These are phyloP conservation scores for Leptura quadrifasciata DNA, from an alignment of 2,888 invertebrate species.

Conservation along the genomic window DNA sequence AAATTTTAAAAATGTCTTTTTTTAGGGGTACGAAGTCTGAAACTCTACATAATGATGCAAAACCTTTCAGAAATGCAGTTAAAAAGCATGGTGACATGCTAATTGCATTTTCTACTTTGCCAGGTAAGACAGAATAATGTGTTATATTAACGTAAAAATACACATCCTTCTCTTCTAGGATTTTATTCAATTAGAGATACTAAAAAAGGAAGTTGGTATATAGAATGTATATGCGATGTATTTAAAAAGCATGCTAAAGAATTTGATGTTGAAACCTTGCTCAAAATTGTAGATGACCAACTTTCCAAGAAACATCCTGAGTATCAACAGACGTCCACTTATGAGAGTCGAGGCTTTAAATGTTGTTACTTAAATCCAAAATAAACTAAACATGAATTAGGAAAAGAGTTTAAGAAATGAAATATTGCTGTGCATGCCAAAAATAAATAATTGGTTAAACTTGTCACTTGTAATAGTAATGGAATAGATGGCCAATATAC, in stretches of 20 bases:
- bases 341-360: slow-evolving; percentile 80
- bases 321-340: slow-evolving; percentile 78
- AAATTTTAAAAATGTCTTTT: slow-evolving; percentile 30
- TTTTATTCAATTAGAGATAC: slow-evolving; percentile 79
- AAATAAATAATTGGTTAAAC: too few relatives aligned
- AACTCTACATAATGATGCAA: slow-evolving; percentile 57
- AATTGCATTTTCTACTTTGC: slow-evolving; percentile 80
- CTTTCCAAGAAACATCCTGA: slow-evolving; percentile 68
- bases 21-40: slow-evolving; percentile 64
- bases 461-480: too few relatives aligned
- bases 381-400: slow-evolving; percentile 22
- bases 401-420: not conserved
- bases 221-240: slow-evolving; percentile 80
- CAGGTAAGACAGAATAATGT: slow-evolving; percentile 69
- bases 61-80: slow-evolving; percentile 58
- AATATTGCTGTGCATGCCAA: not conserved
- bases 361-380: slow-evolving; percentile 65
- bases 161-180: slow-evolving; percentile 70
- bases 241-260: slow-evolving; percentile 81
- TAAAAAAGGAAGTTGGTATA: slow-evolving; percentile 81
- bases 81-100: slow-evolving; percentile 77
- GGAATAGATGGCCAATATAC: too few relatives aligned
- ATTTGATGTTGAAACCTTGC: slow-evolving; percentile 79
- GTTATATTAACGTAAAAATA: not conserved
- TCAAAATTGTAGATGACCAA: slow-evolving; percentile 78